Evolutionary conservation across 2,113 vertebrate genomes (phyloP).

Genomic region (Coregonus clupeaformis): DNA sequence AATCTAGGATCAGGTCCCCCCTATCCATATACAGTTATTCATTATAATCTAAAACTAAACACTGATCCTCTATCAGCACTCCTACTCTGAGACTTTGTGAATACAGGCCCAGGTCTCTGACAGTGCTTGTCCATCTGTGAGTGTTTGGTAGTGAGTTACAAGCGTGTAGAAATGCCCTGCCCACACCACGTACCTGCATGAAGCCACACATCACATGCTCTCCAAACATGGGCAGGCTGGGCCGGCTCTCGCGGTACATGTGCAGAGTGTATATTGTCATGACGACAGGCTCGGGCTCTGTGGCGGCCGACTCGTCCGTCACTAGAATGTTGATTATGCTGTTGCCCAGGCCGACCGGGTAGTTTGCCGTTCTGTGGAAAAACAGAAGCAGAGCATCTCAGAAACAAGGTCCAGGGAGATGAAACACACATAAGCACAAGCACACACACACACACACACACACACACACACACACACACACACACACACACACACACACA

Average conservation of each 20-base stretch:
- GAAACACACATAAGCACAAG: constrained; percentile 11
- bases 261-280: constrained; percentile 85
- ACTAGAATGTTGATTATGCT: constrained; percentile 83
- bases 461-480: neutral
- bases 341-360: constrained; percentile 86
- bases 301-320: constrained; percentile 61
- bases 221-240: constrained; percentile 89
- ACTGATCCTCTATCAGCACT: too few species aligned
- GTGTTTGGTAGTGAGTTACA: neutral
- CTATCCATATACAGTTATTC: too few species aligned
- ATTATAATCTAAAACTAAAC: too few species aligned
- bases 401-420: constrained; percentile 10
- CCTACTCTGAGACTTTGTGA: too few species aligned
- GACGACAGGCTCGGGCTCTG: constrained; percentile 54
- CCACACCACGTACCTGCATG: constrained; percentile 79
- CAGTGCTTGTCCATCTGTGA: neutral
- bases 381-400: constrained; percentile 28
- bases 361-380: constrained; percentile 78
- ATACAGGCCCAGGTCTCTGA: too few species aligned
- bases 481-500: constrained; percentile 14
- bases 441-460: neutral
- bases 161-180: too few species aligned
- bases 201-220: constrained; percentile 88
- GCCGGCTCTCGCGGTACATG: constrained; percentile 85
- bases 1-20: too few species aligned